Conservation (phyloP, 2,113 vertebrate species). For the Pluvialis apricaria region DNA sequence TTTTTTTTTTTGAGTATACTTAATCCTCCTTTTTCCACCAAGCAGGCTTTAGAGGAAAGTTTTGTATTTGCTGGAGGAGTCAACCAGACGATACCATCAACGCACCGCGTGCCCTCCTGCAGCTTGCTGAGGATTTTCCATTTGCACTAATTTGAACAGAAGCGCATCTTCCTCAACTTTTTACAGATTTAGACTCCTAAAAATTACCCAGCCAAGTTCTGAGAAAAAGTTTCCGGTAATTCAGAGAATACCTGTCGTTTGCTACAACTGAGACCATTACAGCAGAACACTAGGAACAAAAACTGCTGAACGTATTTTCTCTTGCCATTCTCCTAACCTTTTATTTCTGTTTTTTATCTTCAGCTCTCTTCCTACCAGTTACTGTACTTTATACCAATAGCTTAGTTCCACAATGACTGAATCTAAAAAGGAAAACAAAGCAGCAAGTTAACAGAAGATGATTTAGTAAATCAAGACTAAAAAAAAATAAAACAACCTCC, state of each 20-base stretch:
- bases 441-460: neutral
- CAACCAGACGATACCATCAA: neutral
- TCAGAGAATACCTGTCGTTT: neutral
- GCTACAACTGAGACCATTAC: neutral
- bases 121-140: neutral
- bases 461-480: neutral
- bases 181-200: neutral
- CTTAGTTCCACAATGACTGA: neutral
- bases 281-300: neutral
- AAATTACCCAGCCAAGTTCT: neutral
- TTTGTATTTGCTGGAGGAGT: neutral
- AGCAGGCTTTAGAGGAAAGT: neutral
- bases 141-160: neutral
- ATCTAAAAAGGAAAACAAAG: conserved; percentile 1
- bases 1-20: neutral
- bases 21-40: neutral
- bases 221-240: neutral
- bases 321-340: neutral
- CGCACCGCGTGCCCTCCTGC: neutral
- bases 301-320: neutral
- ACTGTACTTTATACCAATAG: neutral
- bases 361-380: neutral
- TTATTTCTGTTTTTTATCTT: conserved; percentile 3
- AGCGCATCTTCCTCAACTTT: neutral
- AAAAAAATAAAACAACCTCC: neutral